A percentile compares a stretch with the other conserved stretches of the same genome.
These are phyloP conservation scores for Neuroterus valhalla DNA, from an alignment of 1,140 invertebrate species.

Conservation along the genomic window DNA sequence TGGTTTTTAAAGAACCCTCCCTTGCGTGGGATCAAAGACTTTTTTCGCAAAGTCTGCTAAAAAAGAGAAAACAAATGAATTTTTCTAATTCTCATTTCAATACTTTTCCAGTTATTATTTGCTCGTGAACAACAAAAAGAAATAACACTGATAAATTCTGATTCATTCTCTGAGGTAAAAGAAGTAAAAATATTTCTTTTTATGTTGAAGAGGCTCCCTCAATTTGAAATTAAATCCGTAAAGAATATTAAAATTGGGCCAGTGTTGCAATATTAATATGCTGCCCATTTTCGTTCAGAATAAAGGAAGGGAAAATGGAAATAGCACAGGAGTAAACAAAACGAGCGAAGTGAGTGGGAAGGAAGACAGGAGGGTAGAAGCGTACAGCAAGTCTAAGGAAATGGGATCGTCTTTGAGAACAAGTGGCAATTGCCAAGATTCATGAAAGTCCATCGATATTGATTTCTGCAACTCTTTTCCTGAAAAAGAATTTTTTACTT, in stretches of 20 bases:
- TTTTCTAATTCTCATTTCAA: neutral
- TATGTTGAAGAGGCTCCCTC: no score
- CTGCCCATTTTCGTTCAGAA: neutral
- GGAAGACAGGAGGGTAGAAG: neutral
- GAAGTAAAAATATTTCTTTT: no score
- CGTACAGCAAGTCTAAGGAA: neutral
- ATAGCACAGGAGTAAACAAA: slow-evolving; percentile 1
- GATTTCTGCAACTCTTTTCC: neutral
- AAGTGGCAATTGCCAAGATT: neutral
- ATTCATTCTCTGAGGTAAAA: no score
- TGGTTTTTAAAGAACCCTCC: neutral
- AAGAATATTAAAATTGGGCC: no score
- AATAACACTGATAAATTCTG: neutral
- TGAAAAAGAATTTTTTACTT: neutral
- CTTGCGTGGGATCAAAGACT: neutral
- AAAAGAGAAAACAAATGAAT: neutral
- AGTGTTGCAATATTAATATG: neutral
- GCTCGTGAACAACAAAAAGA: neutral
- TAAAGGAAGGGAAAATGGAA: neutral
- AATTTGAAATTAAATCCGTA: no score
- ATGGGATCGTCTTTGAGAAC: neutral
- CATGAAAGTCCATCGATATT: neutral
- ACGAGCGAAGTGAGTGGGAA: neutral
- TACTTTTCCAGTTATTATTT: neutral
- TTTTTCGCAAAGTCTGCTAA: neutral